phyloP scores from a whole-genome alignment of 2,113 vertebrate genomes.

The Globicephala melas region DNA sequence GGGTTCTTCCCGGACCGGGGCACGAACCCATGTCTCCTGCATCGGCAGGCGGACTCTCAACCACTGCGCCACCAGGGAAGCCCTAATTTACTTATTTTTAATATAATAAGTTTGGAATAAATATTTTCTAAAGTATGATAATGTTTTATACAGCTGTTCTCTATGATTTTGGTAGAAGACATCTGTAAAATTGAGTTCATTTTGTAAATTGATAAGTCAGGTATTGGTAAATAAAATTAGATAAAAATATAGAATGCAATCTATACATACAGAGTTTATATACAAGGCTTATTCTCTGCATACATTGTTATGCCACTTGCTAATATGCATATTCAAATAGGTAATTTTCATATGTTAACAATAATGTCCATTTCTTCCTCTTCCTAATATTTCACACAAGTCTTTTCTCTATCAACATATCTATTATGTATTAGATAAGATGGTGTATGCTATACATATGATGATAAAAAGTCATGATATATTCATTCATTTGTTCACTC shows the following conservation, averaged over 20 bases:
- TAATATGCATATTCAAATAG: neutral
- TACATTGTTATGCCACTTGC: neutral
- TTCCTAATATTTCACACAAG: neutral
- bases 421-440: neutral
- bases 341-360: neutral
- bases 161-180: neutral
- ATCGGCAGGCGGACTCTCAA: too few relatives aligned
- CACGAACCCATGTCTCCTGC: too few relatives aligned
- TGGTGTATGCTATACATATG: neutral
- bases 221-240: neutral
- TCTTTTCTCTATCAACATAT: neutral
- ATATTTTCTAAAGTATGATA: neutral
- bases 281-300: neutral
- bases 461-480: neutral
- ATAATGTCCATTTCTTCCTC: neutral
- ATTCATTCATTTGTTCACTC: neutral
- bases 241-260: neutral
- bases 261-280: neutral
- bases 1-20: too few relatives aligned
- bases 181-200: neutral
- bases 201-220: neutral
- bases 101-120: neutral
- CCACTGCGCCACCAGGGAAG: too few relatives aligned
- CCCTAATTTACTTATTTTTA: neutral
- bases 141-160: neutral